phyloP scores from a whole-genome alignment of 2,888 invertebrate species.

The Ornithoptera priamus region DNA sequence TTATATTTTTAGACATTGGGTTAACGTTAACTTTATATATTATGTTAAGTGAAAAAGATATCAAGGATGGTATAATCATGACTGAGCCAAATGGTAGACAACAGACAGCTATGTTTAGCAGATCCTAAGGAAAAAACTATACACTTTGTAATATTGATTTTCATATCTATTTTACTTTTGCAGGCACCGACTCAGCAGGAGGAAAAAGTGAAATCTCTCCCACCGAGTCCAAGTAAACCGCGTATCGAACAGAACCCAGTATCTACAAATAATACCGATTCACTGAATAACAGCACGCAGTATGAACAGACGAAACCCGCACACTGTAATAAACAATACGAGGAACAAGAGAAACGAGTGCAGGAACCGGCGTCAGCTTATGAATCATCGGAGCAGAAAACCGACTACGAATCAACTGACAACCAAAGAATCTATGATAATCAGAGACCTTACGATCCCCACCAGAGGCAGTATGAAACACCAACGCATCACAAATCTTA shows the following conservation, averaged over 20 bases:
- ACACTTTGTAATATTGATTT: too few relatives aligned
- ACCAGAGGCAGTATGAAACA: constrained; percentile 28
- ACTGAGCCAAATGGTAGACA: too few relatives aligned
- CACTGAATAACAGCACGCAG: not conserved
- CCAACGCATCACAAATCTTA: constrained; percentile 1
- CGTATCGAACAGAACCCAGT: constrained; percentile 36
- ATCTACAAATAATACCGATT: not conserved
- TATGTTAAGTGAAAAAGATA: too few relatives aligned
- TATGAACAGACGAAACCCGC: not conserved
- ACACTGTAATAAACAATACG: not conserved
- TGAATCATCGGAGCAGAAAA: constrained; percentile 7
- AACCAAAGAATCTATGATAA: constrained; percentile 23
- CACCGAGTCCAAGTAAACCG: constrained; percentile 43
- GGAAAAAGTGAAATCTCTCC: constrained; percentile 38
- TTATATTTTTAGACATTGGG: too few relatives aligned
- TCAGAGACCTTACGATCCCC: constrained; percentile 18
- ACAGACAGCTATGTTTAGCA: too few relatives aligned
- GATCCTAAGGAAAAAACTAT: too few relatives aligned
- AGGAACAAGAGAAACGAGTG: not conserved
- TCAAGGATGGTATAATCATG: too few relatives aligned
- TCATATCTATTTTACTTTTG: not conserved
- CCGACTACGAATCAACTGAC: constrained; percentile 3
- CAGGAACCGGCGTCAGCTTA: not conserved
- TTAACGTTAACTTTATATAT: too few relatives aligned
- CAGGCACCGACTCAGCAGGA: constrained; percentile 34